Evolutionary conservation across 2,888 invertebrate species (phyloP).

Genomic region (Dynastes hyllus): DNA sequence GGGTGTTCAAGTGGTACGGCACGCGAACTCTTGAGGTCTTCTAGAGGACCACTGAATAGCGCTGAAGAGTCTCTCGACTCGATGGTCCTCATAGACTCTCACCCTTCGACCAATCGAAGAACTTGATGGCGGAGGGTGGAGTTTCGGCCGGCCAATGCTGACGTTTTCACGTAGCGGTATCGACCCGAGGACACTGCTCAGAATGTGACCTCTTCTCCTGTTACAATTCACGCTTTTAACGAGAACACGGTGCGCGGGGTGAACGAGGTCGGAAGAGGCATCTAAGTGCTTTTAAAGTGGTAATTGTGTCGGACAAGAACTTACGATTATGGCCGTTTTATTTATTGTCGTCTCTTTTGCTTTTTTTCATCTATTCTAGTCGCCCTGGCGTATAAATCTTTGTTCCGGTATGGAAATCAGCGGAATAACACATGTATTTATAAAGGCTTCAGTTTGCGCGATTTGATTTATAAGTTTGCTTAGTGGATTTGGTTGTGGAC

Average conservation of each 20-base stretch:
- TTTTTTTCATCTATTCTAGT: no score
- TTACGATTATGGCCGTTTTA: constrained; percentile 49
- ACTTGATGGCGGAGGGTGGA: constrained; percentile 63
- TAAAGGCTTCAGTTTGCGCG: constrained; percentile 15
- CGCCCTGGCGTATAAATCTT: constrained; percentile 21
- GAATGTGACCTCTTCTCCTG: constrained; percentile 58
- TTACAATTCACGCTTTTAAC: constrained; percentile 43
- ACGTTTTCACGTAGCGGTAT: constrained; percentile 53
- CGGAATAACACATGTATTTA: neutral
- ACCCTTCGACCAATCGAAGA: constrained; percentile 65
- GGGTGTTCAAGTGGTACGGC: constrained; percentile 66
- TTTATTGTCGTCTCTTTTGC: constrained; percentile 22
- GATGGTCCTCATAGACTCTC: constrained; percentile 69
- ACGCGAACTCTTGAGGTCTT: constrained; percentile 70
- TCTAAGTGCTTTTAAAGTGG: constrained; percentile 52
- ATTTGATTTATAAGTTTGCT: constrained; percentile 52
- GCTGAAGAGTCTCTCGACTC: constrained; percentile 70
- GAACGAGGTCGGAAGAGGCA: constrained; percentile 22
- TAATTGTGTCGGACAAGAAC: constrained; percentile 52
- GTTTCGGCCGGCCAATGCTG: constrained; percentile 64
- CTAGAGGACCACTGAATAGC: constrained; percentile 70
- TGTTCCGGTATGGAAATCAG: constrained; percentile 40
- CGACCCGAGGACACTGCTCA: constrained; percentile 58
- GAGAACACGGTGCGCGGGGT: constrained; percentile 19
- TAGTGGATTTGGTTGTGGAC: constrained; percentile 24